Percentiles rank a stretch among this genome's conserved stretches.
These are phyloP conservation scores for Eulemur coronatus DNA, from an alignment of 2,797 vertebrate genomes.

Conservation along the genomic window DNA sequence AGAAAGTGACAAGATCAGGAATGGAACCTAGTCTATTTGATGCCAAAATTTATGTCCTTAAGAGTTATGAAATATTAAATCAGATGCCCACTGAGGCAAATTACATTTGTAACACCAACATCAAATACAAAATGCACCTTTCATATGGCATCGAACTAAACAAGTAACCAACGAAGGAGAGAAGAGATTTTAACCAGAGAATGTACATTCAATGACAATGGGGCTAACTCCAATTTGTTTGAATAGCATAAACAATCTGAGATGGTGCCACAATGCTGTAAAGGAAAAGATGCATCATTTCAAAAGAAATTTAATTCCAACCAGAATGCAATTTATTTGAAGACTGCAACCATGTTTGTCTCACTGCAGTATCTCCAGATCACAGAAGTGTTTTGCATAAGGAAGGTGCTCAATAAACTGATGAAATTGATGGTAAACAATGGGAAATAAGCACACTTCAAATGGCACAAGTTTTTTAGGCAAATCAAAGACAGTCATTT, in stretches of 20 bases:
- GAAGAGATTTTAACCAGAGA: neutral
- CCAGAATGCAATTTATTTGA: neutral
- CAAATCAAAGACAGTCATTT: neutral
- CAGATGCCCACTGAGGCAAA: neutral
- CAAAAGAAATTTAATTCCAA: constrained; percentile 33
- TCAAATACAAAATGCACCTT: neutral
- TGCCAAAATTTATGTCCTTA: neutral
- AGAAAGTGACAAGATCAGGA: neutral
- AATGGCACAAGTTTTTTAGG: neutral
- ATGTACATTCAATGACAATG: neutral
- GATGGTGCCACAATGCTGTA: neutral
- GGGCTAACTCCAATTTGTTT: neutral
- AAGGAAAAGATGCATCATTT: constrained; percentile 19
- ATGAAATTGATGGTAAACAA: neutral
- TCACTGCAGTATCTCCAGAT: neutral
- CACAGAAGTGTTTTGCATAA: neutral
- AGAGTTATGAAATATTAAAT: constrained; percentile 12
- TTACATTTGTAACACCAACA: neutral
- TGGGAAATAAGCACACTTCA: constrained; percentile 25
- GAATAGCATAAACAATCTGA: neutral
- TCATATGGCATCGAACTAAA: neutral
- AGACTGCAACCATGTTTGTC: neutral
- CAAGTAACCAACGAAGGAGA: neutral
- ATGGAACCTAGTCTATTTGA: neutral
- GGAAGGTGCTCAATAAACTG: neutral